Percentiles rank a stretch among this genome's conserved stretches.
Evolutionary conservation across 2,113 vertebrate genomes (phyloP).

Genomic region (Dryoscopus gambensis): DNA sequence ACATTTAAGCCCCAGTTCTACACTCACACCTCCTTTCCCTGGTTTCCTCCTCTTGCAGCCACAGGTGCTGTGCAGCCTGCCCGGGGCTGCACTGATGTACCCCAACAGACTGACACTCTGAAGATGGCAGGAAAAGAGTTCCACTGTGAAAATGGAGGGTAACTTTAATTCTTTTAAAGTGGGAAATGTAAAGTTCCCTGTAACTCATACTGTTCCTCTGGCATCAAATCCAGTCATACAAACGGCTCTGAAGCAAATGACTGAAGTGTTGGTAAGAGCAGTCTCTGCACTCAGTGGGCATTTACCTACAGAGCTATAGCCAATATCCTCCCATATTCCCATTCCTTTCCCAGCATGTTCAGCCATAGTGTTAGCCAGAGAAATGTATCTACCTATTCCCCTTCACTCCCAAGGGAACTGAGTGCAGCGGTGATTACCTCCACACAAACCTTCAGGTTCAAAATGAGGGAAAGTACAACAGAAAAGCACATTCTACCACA

Average conservation of each 20-base stretch:
- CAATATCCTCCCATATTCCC: not conserved
- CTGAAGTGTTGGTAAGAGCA: not conserved
- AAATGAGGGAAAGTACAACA: not conserved
- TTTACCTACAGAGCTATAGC: not conserved
- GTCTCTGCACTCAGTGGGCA: not conserved
- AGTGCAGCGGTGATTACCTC: not conserved
- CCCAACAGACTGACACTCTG: not conserved
- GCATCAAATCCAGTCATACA: not conserved
- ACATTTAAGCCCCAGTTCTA: not conserved
- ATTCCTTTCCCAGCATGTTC: not conserved
- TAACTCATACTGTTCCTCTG: not conserved
- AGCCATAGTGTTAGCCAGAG: not conserved
- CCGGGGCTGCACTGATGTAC: not conserved
- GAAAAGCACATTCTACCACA: not conserved
- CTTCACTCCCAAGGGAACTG: not conserved
- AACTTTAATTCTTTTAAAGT: not conserved
- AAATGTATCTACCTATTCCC: not conserved
- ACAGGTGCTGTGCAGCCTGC: not conserved
- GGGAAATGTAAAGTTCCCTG: not conserved
- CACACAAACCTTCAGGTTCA: not conserved
- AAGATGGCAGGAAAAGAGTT: not conserved
- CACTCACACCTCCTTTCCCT: accelerated
- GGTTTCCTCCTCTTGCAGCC: not conserved
- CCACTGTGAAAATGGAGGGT: not conserved
- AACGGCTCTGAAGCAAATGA: not conserved